phyloP scores from a whole-genome alignment of 2,797 vertebrate species.

The Myoxocephalus aenaeus region DNA sequence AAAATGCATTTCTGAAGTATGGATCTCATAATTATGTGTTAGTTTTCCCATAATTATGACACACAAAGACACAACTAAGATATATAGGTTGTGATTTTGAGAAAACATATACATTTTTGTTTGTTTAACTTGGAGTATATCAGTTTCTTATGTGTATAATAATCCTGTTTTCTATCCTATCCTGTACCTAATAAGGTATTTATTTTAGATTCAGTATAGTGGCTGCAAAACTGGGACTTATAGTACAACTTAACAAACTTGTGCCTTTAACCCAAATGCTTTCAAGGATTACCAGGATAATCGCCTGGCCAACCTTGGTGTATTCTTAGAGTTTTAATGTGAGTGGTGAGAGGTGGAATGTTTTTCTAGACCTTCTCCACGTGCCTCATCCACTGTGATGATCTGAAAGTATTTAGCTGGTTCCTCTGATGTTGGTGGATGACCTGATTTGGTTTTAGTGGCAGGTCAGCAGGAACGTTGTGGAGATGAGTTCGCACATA shows the following conservation, averaged over 20 bases:
- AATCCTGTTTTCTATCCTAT: neutral
- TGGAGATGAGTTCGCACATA: conserved; percentile 8
- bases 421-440: conserved; percentile 19
- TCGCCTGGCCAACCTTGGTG: conserved; percentile 6
- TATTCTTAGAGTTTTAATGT: conserved; percentile 54
- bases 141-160: neutral
- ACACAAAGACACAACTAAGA: neutral
- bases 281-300: conserved; percentile 40
- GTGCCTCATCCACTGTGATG: neutral
- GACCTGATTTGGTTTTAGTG: conserved; percentile 5
- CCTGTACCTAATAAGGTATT: conserved; percentile 8
- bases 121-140: neutral
- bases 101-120: neutral
- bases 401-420: conserved; percentile 20
- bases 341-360: conserved; percentile 41
- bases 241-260: neutral
- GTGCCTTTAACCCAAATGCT: conserved; percentile 23
- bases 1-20: neutral
- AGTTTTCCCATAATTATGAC: neutral
- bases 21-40: neutral
- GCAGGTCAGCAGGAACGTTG: conserved; percentile 27
- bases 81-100: neutral
- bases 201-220: neutral
- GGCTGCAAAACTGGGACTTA: conserved; percentile 1
- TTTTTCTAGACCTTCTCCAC: conserved; percentile 31